Conservation (phyloP, 2,113 vertebrate genomes). For the Dasyornis broadbenti region DNA sequence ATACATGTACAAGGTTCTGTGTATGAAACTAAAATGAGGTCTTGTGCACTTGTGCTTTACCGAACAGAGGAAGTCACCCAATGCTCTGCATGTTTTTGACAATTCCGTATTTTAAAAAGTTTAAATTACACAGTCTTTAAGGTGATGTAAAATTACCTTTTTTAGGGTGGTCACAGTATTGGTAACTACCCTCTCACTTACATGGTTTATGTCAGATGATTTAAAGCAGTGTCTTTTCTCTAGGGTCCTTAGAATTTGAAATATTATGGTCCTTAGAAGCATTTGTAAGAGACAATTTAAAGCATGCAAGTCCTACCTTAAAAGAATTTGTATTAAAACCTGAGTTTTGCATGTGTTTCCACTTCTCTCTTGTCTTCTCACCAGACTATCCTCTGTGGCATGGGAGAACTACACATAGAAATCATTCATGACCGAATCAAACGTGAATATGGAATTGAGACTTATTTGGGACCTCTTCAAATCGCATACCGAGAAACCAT, state of each 20-base stretch:
- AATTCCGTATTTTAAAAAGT: background rate
- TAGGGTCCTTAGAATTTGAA: background rate
- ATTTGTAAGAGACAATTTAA: background rate
- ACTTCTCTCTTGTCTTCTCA: background rate
- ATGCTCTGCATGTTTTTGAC: background rate
- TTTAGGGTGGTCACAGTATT: background rate
- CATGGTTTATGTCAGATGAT: background rate
- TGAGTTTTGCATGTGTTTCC: background rate
- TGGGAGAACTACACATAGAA: constrained; percentile 98
- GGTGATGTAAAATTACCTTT: background rate
- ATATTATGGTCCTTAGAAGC: background rate
- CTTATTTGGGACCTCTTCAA: constrained; percentile 90
- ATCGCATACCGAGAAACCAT: constrained; percentile 94
- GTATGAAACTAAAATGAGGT: background rate
- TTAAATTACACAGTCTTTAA: background rate
- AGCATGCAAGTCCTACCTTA: background rate
- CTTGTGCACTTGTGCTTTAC: background rate
- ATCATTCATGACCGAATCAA: constrained; percentile 94
- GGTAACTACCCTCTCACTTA: background rate
- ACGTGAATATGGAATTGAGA: constrained; percentile 90
- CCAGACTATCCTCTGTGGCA: constrained; percentile 94
- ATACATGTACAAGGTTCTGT: background rate
- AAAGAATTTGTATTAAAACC: background rate
- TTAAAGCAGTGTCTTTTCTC: background rate
- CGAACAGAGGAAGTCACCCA: background rate